These are phyloP conservation scores for Cantharis rustica DNA, from an alignment of 2,888 invertebrate genomes.

Conservation along the genomic window DNA sequence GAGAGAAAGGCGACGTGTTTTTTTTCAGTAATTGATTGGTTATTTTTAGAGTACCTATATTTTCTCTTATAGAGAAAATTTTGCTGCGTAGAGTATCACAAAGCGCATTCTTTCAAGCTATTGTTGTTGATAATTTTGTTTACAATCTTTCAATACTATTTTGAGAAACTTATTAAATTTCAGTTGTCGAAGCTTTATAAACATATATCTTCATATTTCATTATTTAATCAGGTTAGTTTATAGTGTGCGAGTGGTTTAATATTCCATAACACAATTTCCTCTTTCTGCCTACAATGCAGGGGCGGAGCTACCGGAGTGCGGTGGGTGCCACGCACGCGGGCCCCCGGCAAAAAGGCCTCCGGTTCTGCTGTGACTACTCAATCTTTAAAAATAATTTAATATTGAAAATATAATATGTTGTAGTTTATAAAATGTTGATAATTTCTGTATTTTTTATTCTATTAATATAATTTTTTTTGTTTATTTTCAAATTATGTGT, in stretches of 20 bases:
- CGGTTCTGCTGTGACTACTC: no score
- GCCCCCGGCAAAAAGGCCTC: no score
- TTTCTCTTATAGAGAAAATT: neutral
- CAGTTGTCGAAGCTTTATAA: neutral
- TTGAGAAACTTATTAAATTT: neutral
- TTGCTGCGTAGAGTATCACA: neutral
- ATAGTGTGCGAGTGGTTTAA: neutral
- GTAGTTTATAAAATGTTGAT: no score
- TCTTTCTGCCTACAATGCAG: no score
- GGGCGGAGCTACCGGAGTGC: no score
- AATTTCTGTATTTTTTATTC: no score
- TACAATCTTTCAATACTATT: neutral
- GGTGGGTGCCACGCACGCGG: no score
- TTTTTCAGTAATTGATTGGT: neutral
- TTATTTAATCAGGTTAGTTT: neutral
- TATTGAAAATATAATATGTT: no score
- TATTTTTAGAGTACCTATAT: neutral
- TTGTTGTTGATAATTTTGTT: neutral
- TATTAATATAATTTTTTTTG: no score
- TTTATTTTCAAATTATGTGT: no score
- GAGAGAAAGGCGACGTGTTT: neutral
- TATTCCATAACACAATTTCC: no score
- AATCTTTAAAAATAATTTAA: no score
- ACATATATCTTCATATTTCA: neutral
- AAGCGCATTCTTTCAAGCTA: neutral